phyloP scores from a whole-genome alignment of 2,888 invertebrate genomes.

The Ophion obscuratus region DNA sequence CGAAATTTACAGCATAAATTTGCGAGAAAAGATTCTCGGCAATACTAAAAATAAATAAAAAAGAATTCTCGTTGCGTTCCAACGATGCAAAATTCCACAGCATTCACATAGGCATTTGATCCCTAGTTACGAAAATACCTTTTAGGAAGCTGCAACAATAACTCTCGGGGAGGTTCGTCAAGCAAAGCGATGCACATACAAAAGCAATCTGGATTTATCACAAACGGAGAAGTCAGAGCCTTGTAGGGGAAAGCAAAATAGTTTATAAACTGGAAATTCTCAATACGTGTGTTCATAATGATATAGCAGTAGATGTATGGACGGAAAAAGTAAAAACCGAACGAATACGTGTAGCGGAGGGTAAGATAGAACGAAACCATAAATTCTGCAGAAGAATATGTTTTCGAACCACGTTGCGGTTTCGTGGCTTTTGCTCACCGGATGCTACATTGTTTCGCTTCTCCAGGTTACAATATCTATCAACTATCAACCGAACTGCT shows the following conservation, averaged over 20 bases:
- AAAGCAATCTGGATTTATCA: not conserved
- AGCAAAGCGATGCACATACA: too few relatives aligned
- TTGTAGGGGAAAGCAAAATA: not conserved
- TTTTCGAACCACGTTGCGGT: constrained; percentile 56
- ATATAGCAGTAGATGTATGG: not conserved
- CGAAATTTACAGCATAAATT: too few relatives aligned
- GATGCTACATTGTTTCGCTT: constrained; percentile 46
- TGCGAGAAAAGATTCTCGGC: too few relatives aligned
- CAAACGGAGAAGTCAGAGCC: not conserved
- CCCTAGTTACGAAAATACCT: too few relatives aligned
- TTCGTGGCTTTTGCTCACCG: constrained; percentile 45
- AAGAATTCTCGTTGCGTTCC: too few relatives aligned
- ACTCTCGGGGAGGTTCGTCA: too few relatives aligned
- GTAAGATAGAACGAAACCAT: constrained; percentile 3
- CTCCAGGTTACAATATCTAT: constrained; percentile 7
- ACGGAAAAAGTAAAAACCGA: constrained; percentile 12
- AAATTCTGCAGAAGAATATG: constrained; percentile 44
- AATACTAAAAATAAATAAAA: too few relatives aligned
- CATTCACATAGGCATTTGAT: too few relatives aligned
- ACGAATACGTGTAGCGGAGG: not conserved
- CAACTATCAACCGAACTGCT: not conserved
- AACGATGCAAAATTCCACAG: too few relatives aligned
- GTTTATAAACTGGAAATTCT: constrained; percentile 4
- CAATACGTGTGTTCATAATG: constrained; percentile 8
- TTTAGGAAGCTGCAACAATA: too few relatives aligned